Evolutionary conservation across 2,888 invertebrate species (phyloP).

Genomic region (Diarsia brunnea): DNA sequence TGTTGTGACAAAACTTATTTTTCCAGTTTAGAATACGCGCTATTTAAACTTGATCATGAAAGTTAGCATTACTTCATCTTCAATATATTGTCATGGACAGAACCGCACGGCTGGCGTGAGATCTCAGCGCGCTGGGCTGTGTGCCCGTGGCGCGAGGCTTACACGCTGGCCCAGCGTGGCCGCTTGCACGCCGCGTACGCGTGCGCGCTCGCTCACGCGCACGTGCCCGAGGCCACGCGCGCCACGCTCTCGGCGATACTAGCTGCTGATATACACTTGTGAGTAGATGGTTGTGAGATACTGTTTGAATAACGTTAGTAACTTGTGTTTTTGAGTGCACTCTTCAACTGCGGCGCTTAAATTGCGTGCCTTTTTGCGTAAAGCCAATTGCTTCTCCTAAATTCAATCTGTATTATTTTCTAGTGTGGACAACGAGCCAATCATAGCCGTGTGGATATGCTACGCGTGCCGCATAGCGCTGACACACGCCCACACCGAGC

Average conservation of each 20-base stretch:
- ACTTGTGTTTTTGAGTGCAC: too few species aligned
- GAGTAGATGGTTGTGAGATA: not conserved
- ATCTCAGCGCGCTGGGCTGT: slow-evolving; percentile 64
- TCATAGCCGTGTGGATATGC: slow-evolving; percentile 83
- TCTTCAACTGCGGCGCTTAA: not conserved
- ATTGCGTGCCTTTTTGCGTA: too few species aligned
- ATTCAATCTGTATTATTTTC: not conserved
- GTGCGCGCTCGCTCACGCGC: slow-evolving; percentile 62
- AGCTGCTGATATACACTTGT: slow-evolving; percentile 76
- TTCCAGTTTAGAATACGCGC: not conserved
- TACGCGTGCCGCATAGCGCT: slow-evolving; percentile 70
- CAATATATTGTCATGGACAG: slow-evolving; percentile 38
- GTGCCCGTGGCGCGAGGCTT: slow-evolving; percentile 71
- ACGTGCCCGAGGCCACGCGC: slow-evolving; percentile 14
- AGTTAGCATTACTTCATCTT: not conserved
- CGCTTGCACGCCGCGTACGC: slow-evolving; percentile 79
- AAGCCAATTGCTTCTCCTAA: not conserved
- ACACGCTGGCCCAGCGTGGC: slow-evolving; percentile 62
- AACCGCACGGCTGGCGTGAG: slow-evolving; percentile 72
- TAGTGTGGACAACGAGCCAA: slow-evolving; percentile 79
- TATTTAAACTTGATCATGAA: not conserved
- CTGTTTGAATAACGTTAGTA: too few species aligned
- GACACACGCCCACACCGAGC: not conserved
- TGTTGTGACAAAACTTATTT: not conserved
- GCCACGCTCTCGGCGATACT: slow-evolving; percentile 66